These are phyloP conservation scores for Danaus melanippus DNA, from an alignment of 1,140 invertebrate species.

Conservation along the genomic window DNA sequence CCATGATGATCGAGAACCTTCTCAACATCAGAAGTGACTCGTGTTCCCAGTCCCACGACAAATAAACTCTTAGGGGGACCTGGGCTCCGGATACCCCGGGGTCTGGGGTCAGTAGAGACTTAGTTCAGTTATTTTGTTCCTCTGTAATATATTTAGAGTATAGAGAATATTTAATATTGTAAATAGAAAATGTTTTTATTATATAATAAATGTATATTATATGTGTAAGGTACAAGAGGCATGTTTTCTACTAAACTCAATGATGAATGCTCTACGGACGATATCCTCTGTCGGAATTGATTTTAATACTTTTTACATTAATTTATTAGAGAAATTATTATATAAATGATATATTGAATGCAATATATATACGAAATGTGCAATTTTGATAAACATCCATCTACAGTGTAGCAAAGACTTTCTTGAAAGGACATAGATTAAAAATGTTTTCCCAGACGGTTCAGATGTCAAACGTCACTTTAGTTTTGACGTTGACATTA, in stretches of 20 bases:
- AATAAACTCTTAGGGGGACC: slow-evolving; percentile 34
- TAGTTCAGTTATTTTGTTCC: slow-evolving; percentile 67
- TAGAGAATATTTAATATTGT: slow-evolving; percentile 58
- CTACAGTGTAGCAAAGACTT: too few relatives aligned
- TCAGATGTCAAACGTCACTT: too few relatives aligned
- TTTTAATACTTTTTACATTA: slow-evolving; percentile 23
- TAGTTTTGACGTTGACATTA: too few relatives aligned
- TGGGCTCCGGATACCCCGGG: slow-evolving; percentile 14
- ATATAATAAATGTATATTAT: slow-evolving; percentile 57
- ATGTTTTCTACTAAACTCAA: slow-evolving; percentile 50
- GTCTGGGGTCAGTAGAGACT: slow-evolving; percentile 50
- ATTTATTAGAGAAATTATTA: not conserved
- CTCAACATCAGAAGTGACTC: slow-evolving; percentile 48
- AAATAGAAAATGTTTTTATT: slow-evolving; percentile 66
- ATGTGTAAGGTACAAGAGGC: slow-evolving; percentile 41
- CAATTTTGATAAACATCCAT: slow-evolving; percentile 32
- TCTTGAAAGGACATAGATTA: too few relatives aligned
- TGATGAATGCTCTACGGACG: slow-evolving; percentile 20
- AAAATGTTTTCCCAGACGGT: too few relatives aligned
- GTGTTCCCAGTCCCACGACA: slow-evolving; percentile 41
- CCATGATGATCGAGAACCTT: slow-evolving; percentile 58
- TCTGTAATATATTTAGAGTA: slow-evolving; percentile 64
- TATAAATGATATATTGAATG: slow-evolving; percentile 16
- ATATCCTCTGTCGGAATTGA: slow-evolving; percentile 30
- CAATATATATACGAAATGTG: slow-evolving; percentile 45